Percentiles rank a stretch among this genome's conserved stretches.
These are phyloP conservation scores for Lichenostomus cassidix DNA, from an alignment of 2,113 vertebrate species.

Conservation along the genomic window DNA sequence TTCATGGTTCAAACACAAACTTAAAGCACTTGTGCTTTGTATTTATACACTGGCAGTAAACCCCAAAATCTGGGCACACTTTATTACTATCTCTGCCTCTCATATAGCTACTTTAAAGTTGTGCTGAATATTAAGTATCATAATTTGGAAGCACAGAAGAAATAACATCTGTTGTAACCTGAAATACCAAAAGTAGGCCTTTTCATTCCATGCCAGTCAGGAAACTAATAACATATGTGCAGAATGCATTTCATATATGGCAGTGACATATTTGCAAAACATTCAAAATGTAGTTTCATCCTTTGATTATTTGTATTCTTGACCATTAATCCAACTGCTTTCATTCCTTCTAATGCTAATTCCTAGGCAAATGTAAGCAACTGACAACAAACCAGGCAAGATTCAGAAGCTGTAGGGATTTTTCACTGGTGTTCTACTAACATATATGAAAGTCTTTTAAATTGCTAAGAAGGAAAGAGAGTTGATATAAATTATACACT, in stretches of 20 bases:
- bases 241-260: not conserved
- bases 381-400: not conserved
- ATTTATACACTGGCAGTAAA: not conserved
- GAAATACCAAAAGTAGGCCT: conserved; percentile 27
- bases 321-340: not conserved
- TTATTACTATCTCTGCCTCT: not conserved
- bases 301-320: not conserved
- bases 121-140: conserved; percentile 2
- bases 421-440: not conserved
- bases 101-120: not conserved
- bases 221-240: conserved; percentile 10
- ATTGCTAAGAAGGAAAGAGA: not conserved
- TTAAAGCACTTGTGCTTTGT: not conserved
- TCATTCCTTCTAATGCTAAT: not conserved
- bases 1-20: not conserved
- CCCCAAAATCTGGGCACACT: not conserved
- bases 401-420: not conserved
- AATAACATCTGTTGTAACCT: conserved; percentile 40
- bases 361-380: not conserved
- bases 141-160: conserved; percentile 19
- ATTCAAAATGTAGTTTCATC: not conserved
- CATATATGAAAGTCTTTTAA: not conserved
- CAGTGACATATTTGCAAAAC: not conserved
- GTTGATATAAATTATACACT: not conserved
- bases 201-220: conserved; percentile 37